Base-by-base conservation (phyloP, 2,888 invertebrate genomes). In the Choreutis nemorana region DNA sequence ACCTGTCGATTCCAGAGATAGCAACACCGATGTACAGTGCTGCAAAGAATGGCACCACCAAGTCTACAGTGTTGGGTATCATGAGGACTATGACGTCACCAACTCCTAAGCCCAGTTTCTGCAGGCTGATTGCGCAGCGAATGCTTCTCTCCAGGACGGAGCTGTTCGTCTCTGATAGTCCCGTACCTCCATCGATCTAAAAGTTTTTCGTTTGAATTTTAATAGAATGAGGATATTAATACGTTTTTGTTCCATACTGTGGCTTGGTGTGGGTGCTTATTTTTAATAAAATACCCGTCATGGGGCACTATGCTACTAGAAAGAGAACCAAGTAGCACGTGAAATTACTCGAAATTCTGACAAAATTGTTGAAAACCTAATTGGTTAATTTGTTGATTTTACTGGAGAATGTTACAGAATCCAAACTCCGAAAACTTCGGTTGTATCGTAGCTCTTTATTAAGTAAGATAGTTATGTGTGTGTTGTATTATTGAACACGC, bases 81-180 rank as follows among this genome's bases (percentile, higher is more conserved):
- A 81, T 79, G 1, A 80, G 34, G 1, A 64, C 44, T 27, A 82
- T 58, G 3, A 80, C 65, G 36, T 81, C 81, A 1, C 68, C 66
- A 2, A 37, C 34, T 27, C 51, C 37, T 2, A 81, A 30, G 3
- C 77, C 79, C 20, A 63, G 33, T 10, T 50, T 56, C 25, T 33
- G 49, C 26, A 82, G 45, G 11, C 62, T 53, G 8, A 50, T 55
- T 1, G 82, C 82, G 33, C 75, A 65, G 14, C 60, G 49, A 2
- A 77, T 58, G 1, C 71, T 60, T 13, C 75, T 54, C 12, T 53
- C 40, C 2, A 79, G 40, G 0, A 65, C 51, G 4, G 68, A 65
- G 1, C 42, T 54, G 29, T 57, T 68, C 0, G 72, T 79, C 40
- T 80, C 72, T 2, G 53, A 49, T 40, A 73, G 61, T 1, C 49